These are phyloP conservation scores for Drosophila jambulina DNA, from an alignment of 1,140 invertebrate genomes.

Conservation along the genomic window DNA sequence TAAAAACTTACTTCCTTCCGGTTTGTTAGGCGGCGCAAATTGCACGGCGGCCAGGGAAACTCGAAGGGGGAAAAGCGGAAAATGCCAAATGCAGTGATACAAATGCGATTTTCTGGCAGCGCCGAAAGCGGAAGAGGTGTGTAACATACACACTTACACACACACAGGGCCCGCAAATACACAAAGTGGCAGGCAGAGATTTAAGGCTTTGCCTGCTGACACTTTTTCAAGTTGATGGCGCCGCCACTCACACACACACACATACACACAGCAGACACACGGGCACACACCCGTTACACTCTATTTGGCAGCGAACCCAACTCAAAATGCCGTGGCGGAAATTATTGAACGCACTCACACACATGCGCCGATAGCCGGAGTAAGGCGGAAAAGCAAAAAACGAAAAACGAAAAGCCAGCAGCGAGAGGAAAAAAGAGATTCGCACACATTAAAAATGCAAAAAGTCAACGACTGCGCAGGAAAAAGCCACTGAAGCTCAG, in stretches of 20 bases:
- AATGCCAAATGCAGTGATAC: constrained; percentile 79
- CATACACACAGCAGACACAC: not conserved
- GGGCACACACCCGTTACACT: constrained; percentile 65
- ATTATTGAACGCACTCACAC: constrained; percentile 79
- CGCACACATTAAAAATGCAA: constrained; percentile 81
- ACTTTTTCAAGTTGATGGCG: constrained; percentile 80
- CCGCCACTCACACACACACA: constrained; percentile 41
- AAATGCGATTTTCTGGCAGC: constrained; percentile 72
- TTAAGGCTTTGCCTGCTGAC: constrained; percentile 76
- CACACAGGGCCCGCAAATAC: constrained; percentile 5
- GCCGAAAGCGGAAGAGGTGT: constrained; percentile 58
- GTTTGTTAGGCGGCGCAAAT: constrained; percentile 78
- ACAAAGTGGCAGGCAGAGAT: constrained; percentile 74
- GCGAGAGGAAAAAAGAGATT: constrained; percentile 23
- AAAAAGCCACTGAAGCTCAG: constrained; percentile 76
- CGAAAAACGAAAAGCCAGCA: constrained; percentile 2
- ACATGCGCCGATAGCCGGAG: constrained; percentile 26
- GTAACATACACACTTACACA: constrained; percentile 27
- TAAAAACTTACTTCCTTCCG: constrained; percentile 83
- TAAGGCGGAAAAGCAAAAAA: constrained; percentile 24
- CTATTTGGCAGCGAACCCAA: constrained; percentile 79
- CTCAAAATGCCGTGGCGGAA: constrained; percentile 76
- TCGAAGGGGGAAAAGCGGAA: constrained; percentile 29
- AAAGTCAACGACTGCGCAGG: constrained; percentile 78
- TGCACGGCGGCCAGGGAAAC: constrained; percentile 21